Base-by-base conservation (phyloP, 1,140 invertebrate genomes). In the Pemphigus obesinymphae region DNA sequence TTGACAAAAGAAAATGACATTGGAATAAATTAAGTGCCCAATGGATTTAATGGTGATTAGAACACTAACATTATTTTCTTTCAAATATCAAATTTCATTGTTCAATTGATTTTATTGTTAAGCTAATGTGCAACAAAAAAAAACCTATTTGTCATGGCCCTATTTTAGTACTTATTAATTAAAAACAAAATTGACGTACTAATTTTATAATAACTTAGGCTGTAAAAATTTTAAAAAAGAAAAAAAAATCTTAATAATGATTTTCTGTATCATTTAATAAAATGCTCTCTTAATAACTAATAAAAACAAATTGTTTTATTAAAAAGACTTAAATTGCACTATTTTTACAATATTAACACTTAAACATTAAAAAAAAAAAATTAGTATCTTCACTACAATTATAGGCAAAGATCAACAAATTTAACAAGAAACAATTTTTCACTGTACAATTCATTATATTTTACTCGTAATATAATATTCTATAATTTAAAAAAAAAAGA, bases 241-340 rank as follows among this genome's bases (percentile, higher is more conserved):
- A 72, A 80, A n/a, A n/a, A 58, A 80, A 43, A 63, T 63, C 23
- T 26, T 58, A 80, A 26, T 29, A 55, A 80, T 58, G 23, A 58
- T 80, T 61, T 80, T 80, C 37, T 50, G 45, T 73, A 73, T 73
- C 43, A 73, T 73, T 80, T 80, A 80, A 80, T 80, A 80, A 80
- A 80, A 80, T 80, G 76, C 76, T 80, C 76, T 80, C 76, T 80
- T 80, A 80, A 80, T 61, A 63, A 80, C 76, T 80, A 80, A 63
- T 80, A 45, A 80, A 80, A 80, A 80, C 76, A 80, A 80, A 80
- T 80, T 80, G 73, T 80, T 80, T 80, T 80, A 80, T 80, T 80
- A 80, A 80, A 80, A 80, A 80, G 76, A 80, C 76, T 80, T 80
- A 80, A 80, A 80, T 80, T 80, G 76, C 76, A 80, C 76, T 80